Evolutionary conservation across 2,113 vertebrate genomes (phyloP), one percentile per base, ranked within the genome.

Genomic region (Solea solea): DNA sequence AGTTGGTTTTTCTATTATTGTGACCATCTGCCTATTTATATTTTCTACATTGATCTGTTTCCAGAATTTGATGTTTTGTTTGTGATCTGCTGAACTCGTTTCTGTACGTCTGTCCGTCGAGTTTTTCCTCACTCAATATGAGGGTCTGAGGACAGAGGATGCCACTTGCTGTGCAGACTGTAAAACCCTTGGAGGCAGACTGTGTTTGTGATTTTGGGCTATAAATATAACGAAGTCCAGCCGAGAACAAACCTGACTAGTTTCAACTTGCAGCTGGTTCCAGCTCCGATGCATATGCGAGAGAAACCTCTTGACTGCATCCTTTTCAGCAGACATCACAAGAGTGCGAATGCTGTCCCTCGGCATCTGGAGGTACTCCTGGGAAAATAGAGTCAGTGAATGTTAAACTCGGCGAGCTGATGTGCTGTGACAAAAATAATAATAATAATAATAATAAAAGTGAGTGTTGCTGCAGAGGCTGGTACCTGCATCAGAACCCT

Each of bases 351-450:
- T 95, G 64, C 89, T 93, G 81, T 95, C 93, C 40, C 87, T 88
- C 0, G 95, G 95, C 95, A 96, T 95, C 69, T 88, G 94, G 60
- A 96, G 90, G 62, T 95, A 95, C 34, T 95, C 95, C 95, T 96
- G 82, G 51, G 39, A 21, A 66, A 54, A 71, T 16, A 59, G 48
- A 67, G 42, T 1, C 25, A 62, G 8, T 55, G 25, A 62, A 49
- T 56, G n/a, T 53, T 68, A 34, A 46, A 40, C 25, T 53, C 12
- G 62, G 28, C 8, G 7, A 45, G 34, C 13, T 34, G 28, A 74
- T 55, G 34, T 64, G 50, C 57, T 58, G 50, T 51, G 16, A 53
- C 15, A 9, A 34, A 4, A 34, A 34, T 28, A 45, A 39, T 10
- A 54, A 52, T 21, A 21, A 21, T 21, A 21, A 34, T 34, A 34